Evolutionary conservation across 1,140 invertebrate species (phyloP), one percentile per base, ranked within the genome.

Genomic region (Ceratoteleas bidentatus): DNA sequence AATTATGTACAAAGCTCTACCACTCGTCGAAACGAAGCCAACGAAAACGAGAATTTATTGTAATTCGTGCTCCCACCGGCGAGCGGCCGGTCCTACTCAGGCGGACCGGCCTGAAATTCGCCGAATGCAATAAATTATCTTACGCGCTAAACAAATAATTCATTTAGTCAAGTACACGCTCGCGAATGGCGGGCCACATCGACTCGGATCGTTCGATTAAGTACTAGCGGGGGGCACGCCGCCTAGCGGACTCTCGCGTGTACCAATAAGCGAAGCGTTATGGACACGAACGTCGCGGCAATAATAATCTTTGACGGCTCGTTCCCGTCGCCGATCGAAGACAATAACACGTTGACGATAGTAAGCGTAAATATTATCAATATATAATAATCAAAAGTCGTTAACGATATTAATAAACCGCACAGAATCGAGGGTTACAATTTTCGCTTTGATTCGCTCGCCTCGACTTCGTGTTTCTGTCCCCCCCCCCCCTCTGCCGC

Each of bases 361-460:
- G 54, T 83, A 83, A 83, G 81, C 81, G 81, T 83, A 83, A 80
- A 84, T 83, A 83, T 83, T 77, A 83, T 83, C 75, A 79, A 83
- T 79, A 79, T 82, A 78, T 78, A 75, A 78, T 78, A 83, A 83
- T 79, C 50, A 75, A 83, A 83, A 74, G 70, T 74, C 45, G 75
- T 68, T 74, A 83, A 83, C 81, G 75, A 75, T 70, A 70, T 78
- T 70, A 83, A 75, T 78, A 75, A 83, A 70, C 56, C 40, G 70
- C 70, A 54, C 70, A 64, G 64, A 74, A 75, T 72, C 70, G 70
- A 70, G 78, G 50, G 65, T 65, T 75, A 69, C 52, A 56, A 68
- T 60, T 73, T 13, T 66, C 34, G 57, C 68, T 73, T 62, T 73
- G 66, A 74, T 73, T 80, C 52, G 50, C 60, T 74, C 57, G 61